Evolutionary conservation across 2,113 vertebrate genomes (phyloP), one percentile per base, ranked within the genome.

Genomic region (Columbina picui): DNA sequence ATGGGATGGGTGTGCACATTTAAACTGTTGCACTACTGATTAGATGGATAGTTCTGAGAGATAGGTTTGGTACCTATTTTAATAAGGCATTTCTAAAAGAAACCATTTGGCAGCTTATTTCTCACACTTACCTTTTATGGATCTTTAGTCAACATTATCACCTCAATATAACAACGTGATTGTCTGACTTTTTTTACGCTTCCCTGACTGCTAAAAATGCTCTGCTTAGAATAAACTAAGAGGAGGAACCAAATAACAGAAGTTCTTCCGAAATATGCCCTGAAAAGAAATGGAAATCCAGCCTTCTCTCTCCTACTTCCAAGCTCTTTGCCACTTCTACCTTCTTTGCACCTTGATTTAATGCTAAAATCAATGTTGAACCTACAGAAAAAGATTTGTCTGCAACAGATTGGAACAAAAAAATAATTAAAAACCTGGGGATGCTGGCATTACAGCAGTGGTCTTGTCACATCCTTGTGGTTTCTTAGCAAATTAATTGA

Each of bases 1-100:
- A 7, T 27, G n/a, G 26, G 12, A 53, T 0, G 0, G 15, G 9
- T 45, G 7, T 38, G 12, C 15, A 55, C 5, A 18, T 73, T 38
- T 43, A 53, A n/a, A 73, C 7, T 26, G 16, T 8, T 32, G 1
- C 14, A 32, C 41, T 67, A 41, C 17, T 60, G 34, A 87, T 27
- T 25, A 74, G 29, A 55, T 26, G 8, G 14, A 45, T 26, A 60
- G 5, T 59, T 88, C 26, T 47, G 50, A 77, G 9, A 49, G 3
- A 26, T 41, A 77, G 45, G 6, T 68, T 73, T 23, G 3, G 7
- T 34, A 21, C 23, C 4, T 69, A 10, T 56, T 89, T 86, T 55
- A 3, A 27, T 39, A 84, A 74, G 78, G 1, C 9, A 41, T 34
- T 87, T 59, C 15, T 55, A 12, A 71, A 64, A 63, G 19, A 43